These are phyloP conservation scores for Mastomys coucha DNA, from an alignment of 2,113 vertebrate genomes.

Conservation along the genomic window DNA sequence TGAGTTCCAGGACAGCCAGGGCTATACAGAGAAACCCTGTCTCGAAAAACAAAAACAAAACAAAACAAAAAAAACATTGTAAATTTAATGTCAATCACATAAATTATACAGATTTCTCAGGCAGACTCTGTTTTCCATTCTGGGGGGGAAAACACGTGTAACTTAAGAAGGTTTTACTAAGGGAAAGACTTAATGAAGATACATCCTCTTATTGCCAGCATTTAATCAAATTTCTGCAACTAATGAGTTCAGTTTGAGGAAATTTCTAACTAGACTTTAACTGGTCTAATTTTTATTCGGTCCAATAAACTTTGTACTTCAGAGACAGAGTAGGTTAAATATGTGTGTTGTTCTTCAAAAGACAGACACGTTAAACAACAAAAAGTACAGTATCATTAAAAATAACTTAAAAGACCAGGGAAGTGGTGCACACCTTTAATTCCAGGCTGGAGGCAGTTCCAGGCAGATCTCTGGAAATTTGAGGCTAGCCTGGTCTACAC, in stretches of 20 bases:
- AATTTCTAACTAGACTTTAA: constrained; percentile 58
- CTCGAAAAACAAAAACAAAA: too few relatives aligned
- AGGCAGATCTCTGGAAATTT: neutral
- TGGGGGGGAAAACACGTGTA: neutral
- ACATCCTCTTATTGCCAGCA: constrained; percentile 27
- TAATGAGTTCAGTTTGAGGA: constrained; percentile 17
- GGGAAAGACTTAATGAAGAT: constrained; percentile 38
- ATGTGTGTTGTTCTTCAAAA: constrained; percentile 27
- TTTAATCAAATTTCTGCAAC: constrained; percentile 51
- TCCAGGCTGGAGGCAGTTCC: neutral
- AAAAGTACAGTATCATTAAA: constrained; percentile 26
- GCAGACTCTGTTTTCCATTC: neutral
- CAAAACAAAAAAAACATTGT: neutral
- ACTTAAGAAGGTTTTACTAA: constrained; percentile 30
- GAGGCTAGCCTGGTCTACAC: neutral
- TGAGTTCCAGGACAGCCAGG: too few relatives aligned
- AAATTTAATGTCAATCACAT: constrained; percentile 38
- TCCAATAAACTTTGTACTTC: constrained; percentile 21
- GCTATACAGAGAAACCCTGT: too few relatives aligned
- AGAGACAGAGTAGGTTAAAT: constrained; percentile 46
- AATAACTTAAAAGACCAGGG: neutral
- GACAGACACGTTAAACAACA: constrained; percentile 19
- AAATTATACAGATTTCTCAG: neutral
- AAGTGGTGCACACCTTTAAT: neutral
- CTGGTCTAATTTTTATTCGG: constrained; percentile 49